A percentile compares a stretch with the other conserved stretches of the same genome.
Conservation (phyloP, 2,113 vertebrate genomes). For the Chloebia gouldiae region DNA sequence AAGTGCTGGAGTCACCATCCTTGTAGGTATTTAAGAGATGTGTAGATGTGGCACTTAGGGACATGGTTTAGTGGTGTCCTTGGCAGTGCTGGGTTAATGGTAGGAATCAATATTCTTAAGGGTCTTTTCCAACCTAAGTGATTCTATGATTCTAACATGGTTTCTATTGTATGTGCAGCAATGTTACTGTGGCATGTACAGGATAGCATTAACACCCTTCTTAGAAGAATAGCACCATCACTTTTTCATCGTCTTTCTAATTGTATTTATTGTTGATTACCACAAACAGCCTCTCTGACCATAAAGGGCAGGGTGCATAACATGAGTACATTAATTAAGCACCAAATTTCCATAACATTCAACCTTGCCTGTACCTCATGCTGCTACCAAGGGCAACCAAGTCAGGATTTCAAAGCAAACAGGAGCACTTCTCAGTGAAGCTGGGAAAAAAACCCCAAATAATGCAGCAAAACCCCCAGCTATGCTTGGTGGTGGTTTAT, state of each 20-base stretch:
- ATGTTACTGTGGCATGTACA: not conserved
- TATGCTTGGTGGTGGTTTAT: not conserved
- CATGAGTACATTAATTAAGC: not conserved
- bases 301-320: not conserved
- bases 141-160: not conserved
- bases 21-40: not conserved
- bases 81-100: not conserved
- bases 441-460: not conserved
- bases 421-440: not conserved
- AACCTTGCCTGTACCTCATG: not conserved
- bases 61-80: not conserved
- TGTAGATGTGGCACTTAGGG: not conserved
- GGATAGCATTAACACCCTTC: not conserved
- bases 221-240: not conserved
- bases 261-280: not conserved
- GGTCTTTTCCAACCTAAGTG: not conserved
- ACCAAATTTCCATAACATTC: constrained; percentile 3
- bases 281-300: not conserved
- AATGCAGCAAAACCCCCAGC: not conserved
- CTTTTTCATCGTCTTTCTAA: not conserved
- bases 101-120: not conserved
- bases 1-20: not conserved
- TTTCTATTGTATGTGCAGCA: not conserved
- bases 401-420: not conserved
- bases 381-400: not conserved